Evolutionary conservation across 2,888 invertebrate species (phyloP), one percentile per base, ranked within the genome.

Genomic region (Pristionchus arcanus): DNA sequence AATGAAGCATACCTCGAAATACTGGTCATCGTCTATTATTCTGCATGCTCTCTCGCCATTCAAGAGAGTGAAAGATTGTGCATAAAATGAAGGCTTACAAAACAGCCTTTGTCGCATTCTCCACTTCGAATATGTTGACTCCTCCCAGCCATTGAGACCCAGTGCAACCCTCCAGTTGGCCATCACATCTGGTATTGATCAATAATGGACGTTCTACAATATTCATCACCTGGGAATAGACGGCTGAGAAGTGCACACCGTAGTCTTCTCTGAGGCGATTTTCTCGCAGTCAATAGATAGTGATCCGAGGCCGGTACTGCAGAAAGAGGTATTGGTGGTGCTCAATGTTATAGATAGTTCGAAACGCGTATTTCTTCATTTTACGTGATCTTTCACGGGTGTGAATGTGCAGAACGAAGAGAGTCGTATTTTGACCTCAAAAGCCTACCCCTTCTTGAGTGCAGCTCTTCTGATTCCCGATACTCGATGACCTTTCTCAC

Each of bases 81-180:
- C n/a, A 42, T 37, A 19, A 90, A n/a, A n/a, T n/a, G n/a, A n/a
- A n/a, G n/a, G n/a, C 93, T 91, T 74, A 94, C 94, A 94, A 90
- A 49, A 94, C 92, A 2, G 93, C 94, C 89, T 94, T 93, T 0
- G 94, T 94, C 1, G 90, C 71, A 90, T 94, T 94, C 84, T 94
- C 94, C 15, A 95, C 90, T 55, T 92, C 90, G 77, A 93, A 95
- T 1, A 93, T 94, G 77, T 95, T 94, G 63, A 94, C 93, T 11
- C 95, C 95, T 19, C 94, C 94, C 37, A 95, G 91, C 94, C 94
- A 95, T 34, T 93, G 93, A 87, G 92, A 91, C 15, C 93, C 94
- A 4, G 91, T 87, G 90, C 94, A 94, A 9, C 94, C 94, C 90
- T 91, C 92, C 21, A 91, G 53, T 63, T 91, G 90, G 3, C 93